Base-by-base conservation (phyloP, 2,797 vertebrate genomes). In the Sebastes dallii region DNA sequence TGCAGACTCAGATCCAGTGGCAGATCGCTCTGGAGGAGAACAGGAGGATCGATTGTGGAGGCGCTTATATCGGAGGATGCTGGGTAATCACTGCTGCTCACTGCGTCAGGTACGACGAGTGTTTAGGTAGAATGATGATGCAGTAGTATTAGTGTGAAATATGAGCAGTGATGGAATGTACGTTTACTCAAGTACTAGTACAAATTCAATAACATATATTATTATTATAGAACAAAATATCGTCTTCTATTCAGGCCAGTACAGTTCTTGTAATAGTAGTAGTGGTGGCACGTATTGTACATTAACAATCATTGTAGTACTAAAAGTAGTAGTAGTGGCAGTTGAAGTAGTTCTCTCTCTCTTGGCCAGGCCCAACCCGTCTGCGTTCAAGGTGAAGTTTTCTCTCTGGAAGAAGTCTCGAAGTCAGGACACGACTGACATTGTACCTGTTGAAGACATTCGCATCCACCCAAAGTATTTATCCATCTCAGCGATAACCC, bases 51-150 rank as follows among this genome's bases (percentile, higher is more conserved):
- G 92, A 94, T 89, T 99, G 98, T 75, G 98, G 98, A 59, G 98
- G 97, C 4, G 95, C 95, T 46, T 99, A 97, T 66, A 97, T 99
- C 4, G 97, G 98, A 34, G 97, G 96, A 79, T 99, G 98, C 80
- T 99, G 98, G 98, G 75, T 99, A 22, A 27, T 99, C 88, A 99
- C 98, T 0, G 98, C 98, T 9, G 98, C 98, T 67, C 98, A 99
- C 80, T 99, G 98, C 54, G 96, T 99, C 93, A 97, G 97, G 98
- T 99, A 91, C 1, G 93, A 60, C 0, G 3, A 24, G 4, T 10
- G 30, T 56, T 59, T 8, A 16, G 1, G 50, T 39, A 10, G 42
- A 11, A 58, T 18, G 32, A 24, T 24, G 55, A 36, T 9, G 11
- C 16, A 7, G 24, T 1, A 3, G 4, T 18, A 34, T 24, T 11